Evolutionary conservation across 2,888 invertebrate genomes (phyloP).

Genomic region (Drosophila acutilabella): DNA sequence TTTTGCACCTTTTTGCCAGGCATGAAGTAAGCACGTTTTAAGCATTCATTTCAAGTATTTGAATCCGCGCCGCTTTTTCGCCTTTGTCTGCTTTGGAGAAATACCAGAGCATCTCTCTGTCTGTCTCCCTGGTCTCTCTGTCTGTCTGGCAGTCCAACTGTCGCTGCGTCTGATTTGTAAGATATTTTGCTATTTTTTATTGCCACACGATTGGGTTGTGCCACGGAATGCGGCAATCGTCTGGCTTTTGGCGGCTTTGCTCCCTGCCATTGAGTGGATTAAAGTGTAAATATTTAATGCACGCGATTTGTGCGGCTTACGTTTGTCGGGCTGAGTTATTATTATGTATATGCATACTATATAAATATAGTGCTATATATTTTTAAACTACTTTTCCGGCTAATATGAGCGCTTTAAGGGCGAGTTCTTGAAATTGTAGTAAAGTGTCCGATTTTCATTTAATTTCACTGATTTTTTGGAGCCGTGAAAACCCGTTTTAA

Average conservation of each 20-base stretch:
- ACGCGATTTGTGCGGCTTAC: constrained; percentile 70
- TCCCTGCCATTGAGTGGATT: constrained; percentile 78
- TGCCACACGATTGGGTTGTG: constrained; percentile 61
- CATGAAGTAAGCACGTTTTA: constrained; percentile 56
- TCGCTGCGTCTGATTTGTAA: constrained; percentile 72
- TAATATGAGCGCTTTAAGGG: constrained; percentile 8
- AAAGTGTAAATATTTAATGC: constrained; percentile 79
- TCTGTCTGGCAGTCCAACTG: constrained; percentile 28
- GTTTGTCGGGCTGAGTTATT: constrained; percentile 68
- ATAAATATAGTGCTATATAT: constrained; percentile 1
- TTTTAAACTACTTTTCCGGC: constrained; percentile 4
- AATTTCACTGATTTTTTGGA: no score
- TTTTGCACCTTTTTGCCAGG: constrained; percentile 29
- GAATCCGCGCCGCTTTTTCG: constrained; percentile 36
- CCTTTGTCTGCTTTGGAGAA: constrained; percentile 60
- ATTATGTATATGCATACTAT: constrained; percentile 32
- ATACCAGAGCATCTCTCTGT: constrained; percentile 48
- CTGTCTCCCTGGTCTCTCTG: constrained; percentile 22
- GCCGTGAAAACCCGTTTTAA: no score
- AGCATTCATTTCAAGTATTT: constrained; percentile 66
- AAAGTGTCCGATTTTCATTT: not conserved
- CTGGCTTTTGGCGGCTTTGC: constrained; percentile 56
- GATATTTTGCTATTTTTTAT: constrained; percentile 80
- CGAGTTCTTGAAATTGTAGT: not conserved
- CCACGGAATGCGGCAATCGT: constrained; percentile 33